Evolutionary conservation across 2,888 invertebrate species (phyloP).

Genomic region (Anagyrus pseudococci): DNA sequence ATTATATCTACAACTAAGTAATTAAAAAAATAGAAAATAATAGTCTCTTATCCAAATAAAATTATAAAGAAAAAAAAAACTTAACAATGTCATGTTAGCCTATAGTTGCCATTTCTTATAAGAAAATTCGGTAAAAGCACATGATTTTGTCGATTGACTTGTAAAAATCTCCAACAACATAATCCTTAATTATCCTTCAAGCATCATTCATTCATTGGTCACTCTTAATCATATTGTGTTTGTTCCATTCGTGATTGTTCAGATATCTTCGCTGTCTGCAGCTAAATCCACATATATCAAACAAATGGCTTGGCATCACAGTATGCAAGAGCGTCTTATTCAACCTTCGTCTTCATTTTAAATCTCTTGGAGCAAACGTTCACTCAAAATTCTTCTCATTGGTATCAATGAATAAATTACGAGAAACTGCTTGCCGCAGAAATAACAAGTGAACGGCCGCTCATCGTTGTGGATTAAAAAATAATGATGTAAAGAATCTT

Average conservation of each 20-base stretch:
- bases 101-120: too few species aligned
- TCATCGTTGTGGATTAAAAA: slow-evolving; percentile 60
- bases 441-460: slow-evolving; percentile 58
- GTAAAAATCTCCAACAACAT: too few species aligned
- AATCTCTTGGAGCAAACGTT: slow-evolving; percentile 64
- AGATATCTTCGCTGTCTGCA: slow-evolving; percentile 66
- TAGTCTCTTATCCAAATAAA: too few species aligned
- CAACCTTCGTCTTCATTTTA: slow-evolving; percentile 67
- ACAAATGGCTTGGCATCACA: slow-evolving; percentile 64
- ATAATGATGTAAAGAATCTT: too few species aligned
- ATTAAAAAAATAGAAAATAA: too few species aligned
- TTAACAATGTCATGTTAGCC: too few species aligned
- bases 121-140: too few species aligned
- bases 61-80: too few species aligned
- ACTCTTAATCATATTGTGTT: slow-evolving; percentile 60
- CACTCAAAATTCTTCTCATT: slow-evolving; percentile 67
- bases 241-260: slow-evolving; percentile 64
- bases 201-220: not conserved
- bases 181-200: not conserved
- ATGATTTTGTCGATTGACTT: too few species aligned
- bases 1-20: too few species aligned
- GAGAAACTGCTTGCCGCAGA: slow-evolving; percentile 61
- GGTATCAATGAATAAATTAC: slow-evolving; percentile 66
- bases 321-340: slow-evolving; percentile 66
- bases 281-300: slow-evolving; percentile 62